phyloP scores from a whole-genome alignment of 2,113 vertebrate genomes.

The Uropsilus gracilis region DNA sequence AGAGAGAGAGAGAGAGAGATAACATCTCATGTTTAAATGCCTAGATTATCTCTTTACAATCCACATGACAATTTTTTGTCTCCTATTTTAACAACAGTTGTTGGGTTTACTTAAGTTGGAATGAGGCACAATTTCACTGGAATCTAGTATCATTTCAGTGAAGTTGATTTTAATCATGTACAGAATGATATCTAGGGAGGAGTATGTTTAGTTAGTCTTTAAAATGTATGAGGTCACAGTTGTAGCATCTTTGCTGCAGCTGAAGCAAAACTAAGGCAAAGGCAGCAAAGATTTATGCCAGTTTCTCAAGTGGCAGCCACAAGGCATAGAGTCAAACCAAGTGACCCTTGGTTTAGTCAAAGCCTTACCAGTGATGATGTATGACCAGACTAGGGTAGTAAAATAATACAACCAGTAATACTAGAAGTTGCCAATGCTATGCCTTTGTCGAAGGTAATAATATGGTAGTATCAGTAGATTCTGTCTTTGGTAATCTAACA shows the following conservation, averaged over 20 bases:
- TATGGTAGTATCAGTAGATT: too few relatives aligned
- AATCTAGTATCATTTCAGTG: not conserved
- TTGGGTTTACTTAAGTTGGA: not conserved
- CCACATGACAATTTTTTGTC: not conserved
- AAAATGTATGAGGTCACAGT: not conserved
- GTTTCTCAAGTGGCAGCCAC: not conserved
- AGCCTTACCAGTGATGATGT: not conserved
- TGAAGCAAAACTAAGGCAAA: not conserved
- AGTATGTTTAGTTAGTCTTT: not conserved
- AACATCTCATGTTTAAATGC: not conserved
- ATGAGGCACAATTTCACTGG: not conserved
- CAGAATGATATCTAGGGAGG: not conserved
- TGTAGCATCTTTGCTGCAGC: not conserved
- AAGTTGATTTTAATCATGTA: not conserved
- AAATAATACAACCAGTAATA: not conserved
- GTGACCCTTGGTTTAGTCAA: not conserved
- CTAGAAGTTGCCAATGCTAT: not conserved
- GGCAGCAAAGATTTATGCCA: not conserved
- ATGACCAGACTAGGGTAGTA: not conserved
- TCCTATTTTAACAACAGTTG: not conserved
- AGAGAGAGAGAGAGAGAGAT: too few relatives aligned
- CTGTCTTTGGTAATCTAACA: too few relatives aligned
- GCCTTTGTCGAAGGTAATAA: conserved; percentile 12
- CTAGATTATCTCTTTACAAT: not conserved
- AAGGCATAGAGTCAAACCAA: not conserved